Conservation (phyloP, 1,140 invertebrate genomes). For the Trypoxylus dichotomus region DNA sequence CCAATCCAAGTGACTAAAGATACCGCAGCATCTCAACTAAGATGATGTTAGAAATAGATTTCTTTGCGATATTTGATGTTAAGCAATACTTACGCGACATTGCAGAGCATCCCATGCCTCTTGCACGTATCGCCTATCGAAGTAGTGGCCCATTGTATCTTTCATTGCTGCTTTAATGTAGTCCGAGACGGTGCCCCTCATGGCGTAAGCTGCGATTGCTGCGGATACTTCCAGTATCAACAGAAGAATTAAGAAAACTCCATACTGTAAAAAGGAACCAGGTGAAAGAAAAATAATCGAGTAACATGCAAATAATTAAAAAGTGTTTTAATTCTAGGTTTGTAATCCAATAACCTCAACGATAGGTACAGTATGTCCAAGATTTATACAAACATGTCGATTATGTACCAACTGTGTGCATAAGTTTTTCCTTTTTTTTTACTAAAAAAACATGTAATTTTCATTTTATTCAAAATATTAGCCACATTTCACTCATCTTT, state of each 20-base stretch:
- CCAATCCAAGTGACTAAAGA: constrained; percentile 68
- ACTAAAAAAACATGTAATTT: too few relatives aligned
- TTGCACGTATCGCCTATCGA: constrained; percentile 54
- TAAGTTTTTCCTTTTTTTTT: too few relatives aligned
- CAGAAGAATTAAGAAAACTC: constrained; percentile 73
- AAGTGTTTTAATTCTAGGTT: too few relatives aligned
- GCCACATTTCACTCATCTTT: too few relatives aligned
- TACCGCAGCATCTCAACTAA: constrained; percentile 77
- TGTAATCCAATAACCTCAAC: too few relatives aligned
- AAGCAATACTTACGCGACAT: constrained; percentile 57
- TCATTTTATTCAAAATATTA: too few relatives aligned
- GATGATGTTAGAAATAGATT: constrained; percentile 35
- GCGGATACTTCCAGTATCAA: constrained; percentile 81
- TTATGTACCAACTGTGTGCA: too few relatives aligned
- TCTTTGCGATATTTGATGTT: background rate
- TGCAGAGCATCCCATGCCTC: constrained; percentile 69
- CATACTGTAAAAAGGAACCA: constrained; percentile 65
- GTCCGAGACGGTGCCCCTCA: constrained; percentile 63
- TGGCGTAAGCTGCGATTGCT: constrained; percentile 76
- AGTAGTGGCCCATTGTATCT: constrained; percentile 60
- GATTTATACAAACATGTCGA: too few relatives aligned
- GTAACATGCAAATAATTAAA: too few relatives aligned
- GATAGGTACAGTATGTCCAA: too few relatives aligned
- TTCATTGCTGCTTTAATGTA: constrained; percentile 63
- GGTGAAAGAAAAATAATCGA: background rate